phyloP scores from a whole-genome alignment of 2,113 vertebrate species.

The Sylvia atricapilla region DNA sequence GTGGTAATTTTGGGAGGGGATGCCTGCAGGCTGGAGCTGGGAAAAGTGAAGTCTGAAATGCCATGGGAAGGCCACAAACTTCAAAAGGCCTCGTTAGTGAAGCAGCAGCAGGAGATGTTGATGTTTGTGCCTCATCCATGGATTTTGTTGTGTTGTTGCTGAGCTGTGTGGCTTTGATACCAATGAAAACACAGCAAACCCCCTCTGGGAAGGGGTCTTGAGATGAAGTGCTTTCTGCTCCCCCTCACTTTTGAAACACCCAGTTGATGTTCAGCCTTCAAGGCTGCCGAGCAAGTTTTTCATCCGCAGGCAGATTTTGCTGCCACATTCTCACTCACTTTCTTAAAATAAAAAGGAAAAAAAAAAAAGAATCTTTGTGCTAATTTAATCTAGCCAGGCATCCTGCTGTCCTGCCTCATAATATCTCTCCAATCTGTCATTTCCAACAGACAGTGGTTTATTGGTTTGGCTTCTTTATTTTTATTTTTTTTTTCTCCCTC shows the following conservation, averaged over 20 bases:
- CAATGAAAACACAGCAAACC: not conserved
- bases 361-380: not conserved
- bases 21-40: not conserved
- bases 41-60: not conserved
- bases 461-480: not conserved
- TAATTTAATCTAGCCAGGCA: conserved; percentile 54
- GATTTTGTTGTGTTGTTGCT: not conserved
- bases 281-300: not conserved
- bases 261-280: not conserved
- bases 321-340: conserved; percentile 26
- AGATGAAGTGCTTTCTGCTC: not conserved
- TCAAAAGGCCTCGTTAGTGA: not conserved
- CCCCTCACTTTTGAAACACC: not conserved
- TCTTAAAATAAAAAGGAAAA: conserved; percentile 28
- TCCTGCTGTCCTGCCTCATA: conserved; percentile 49
- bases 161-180: not conserved
- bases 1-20: not conserved
- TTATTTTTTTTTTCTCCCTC: not conserved
- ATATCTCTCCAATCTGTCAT: conserved; percentile 35
- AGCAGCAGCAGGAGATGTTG: not conserved
- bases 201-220: not conserved
- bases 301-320: conserved; percentile 28
- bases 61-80: not conserved
- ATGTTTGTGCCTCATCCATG: accelerated
- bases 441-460: conserved; percentile 41